These are phyloP conservation scores for Entosphenus tridentatus DNA, from an alignment of 2,113 vertebrate genomes.

Conservation along the genomic window DNA sequence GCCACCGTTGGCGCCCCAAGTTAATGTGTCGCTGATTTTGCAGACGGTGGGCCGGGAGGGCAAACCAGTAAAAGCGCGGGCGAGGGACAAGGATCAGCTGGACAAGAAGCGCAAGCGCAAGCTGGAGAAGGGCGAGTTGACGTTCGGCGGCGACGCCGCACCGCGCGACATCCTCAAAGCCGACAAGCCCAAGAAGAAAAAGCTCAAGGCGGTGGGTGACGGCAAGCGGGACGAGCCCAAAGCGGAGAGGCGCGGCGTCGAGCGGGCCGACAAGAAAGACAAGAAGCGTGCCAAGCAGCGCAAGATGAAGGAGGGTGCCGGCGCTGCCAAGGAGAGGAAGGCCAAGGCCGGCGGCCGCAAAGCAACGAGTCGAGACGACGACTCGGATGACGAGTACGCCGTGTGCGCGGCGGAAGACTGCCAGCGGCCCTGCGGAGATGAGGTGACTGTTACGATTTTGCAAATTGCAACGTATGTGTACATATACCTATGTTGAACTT, in stretches of 20 bases:
- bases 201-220: slow-evolving; percentile 26
- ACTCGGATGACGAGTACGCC: slow-evolving; percentile 71
- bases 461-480: no score
- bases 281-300: slow-evolving; percentile 11
- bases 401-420: slow-evolving; percentile 65
- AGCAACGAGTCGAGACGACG: slow-evolving; percentile 48
- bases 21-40: background rate
- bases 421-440: slow-evolving; percentile 75
- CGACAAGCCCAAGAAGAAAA: slow-evolving; percentile 40
- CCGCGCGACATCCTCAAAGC: slow-evolving; percentile 17
- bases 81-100: background rate
- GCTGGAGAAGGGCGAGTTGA: background rate
- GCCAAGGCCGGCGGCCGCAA: slow-evolving; percentile 37
- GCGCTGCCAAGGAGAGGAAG: slow-evolving; percentile 26
- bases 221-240: background rate
- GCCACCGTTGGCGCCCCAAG: background rate
- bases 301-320: background rate
- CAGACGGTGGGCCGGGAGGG: slow-evolving; percentile 7
- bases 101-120: slow-evolving; percentile 8
- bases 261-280: slow-evolving; percentile 27
- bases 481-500: no score
- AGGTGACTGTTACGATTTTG: slow-evolving; percentile 28
- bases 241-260: slow-evolving; percentile 7
- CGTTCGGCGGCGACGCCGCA: background rate
- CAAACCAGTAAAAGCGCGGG: background rate